Evolutionary conservation across 1,140 invertebrate genomes (phyloP).

Genomic region (Copidosoma floridanum): DNA sequence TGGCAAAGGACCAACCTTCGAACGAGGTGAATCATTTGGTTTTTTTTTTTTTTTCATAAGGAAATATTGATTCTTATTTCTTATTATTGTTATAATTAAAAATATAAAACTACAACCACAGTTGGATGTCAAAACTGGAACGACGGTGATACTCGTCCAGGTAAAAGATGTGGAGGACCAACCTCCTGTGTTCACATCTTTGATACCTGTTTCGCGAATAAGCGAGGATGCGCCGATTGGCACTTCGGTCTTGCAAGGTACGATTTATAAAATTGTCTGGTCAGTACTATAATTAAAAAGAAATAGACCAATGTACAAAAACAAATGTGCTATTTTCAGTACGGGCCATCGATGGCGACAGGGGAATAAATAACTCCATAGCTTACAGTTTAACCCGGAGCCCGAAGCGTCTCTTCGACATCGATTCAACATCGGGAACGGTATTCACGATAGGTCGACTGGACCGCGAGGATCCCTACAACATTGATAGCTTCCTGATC

Average conservation of each 20-base stretch:
- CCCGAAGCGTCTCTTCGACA: slow-evolving; percentile 68
- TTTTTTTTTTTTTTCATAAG: neutral
- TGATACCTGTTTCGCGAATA: slow-evolving; percentile 81
- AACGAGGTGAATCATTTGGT: too few species aligned
- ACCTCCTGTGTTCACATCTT: slow-evolving; percentile 84
- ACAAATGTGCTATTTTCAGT: slow-evolving; percentile 63
- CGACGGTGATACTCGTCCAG: slow-evolving; percentile 83
- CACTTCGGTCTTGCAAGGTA: slow-evolving; percentile 78
- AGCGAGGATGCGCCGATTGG: slow-evolving; percentile 81
- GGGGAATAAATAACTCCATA: slow-evolving; percentile 86
- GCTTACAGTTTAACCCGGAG: slow-evolving; percentile 78
- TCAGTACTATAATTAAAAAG: too few species aligned
- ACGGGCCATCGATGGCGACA: slow-evolving; percentile 87
- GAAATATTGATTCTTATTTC: neutral
- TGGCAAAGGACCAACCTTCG: too few species aligned
- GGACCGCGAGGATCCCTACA: slow-evolving; percentile 79
- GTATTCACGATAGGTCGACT: slow-evolving; percentile 74
- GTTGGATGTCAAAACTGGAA: slow-evolving; percentile 81
- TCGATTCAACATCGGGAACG: slow-evolving; percentile 77
- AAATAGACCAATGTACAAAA: too few species aligned
- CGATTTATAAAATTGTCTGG: too few species aligned
- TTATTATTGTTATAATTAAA: neutral
- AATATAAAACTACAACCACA: neutral
- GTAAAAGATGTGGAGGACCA: slow-evolving; percentile 88
- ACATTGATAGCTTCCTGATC: slow-evolving; percentile 82